phyloP scores from a whole-genome alignment of 1,140 invertebrate species.

The Nasonia longicornis region DNA sequence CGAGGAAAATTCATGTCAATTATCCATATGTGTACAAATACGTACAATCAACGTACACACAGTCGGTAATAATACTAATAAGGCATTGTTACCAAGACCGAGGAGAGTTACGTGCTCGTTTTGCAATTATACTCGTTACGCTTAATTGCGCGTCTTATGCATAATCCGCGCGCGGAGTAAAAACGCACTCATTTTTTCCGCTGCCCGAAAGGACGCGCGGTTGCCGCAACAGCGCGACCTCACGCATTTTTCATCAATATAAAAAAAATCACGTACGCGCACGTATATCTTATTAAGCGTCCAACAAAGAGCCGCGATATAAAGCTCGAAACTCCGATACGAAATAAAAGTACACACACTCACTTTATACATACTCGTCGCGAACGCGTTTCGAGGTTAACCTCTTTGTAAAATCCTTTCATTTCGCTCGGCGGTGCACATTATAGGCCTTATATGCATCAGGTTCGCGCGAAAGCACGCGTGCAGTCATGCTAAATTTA shows the following conservation, averaged over 20 bases:
- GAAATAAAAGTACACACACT: neutral
- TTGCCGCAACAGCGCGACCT: neutral
- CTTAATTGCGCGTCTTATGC: neutral
- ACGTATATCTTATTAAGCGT: too few species aligned
- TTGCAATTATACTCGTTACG: neutral
- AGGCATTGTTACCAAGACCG: neutral
- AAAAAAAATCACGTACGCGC: neutral
- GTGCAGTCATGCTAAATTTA: neutral
- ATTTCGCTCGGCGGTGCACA: neutral
- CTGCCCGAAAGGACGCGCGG: neutral
- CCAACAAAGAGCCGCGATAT: too few species aligned
- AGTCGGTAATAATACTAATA: neutral
- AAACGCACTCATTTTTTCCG: neutral
- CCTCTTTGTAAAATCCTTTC: slow-evolving; percentile 32
- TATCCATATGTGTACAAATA: neutral
- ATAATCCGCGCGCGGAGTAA: neutral
- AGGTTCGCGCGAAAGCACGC: neutral
- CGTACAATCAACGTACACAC: neutral
- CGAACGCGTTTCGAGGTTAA: slow-evolving; percentile 38
- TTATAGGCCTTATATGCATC: neutral
- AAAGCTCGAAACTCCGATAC: too few species aligned
- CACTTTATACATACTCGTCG: neutral
- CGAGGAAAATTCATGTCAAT: neutral
- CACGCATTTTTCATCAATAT: neutral
- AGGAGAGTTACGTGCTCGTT: neutral